phyloP scores from a whole-genome alignment of 2,113 vertebrate species.

The Thryonomys swinderianus region DNA sequence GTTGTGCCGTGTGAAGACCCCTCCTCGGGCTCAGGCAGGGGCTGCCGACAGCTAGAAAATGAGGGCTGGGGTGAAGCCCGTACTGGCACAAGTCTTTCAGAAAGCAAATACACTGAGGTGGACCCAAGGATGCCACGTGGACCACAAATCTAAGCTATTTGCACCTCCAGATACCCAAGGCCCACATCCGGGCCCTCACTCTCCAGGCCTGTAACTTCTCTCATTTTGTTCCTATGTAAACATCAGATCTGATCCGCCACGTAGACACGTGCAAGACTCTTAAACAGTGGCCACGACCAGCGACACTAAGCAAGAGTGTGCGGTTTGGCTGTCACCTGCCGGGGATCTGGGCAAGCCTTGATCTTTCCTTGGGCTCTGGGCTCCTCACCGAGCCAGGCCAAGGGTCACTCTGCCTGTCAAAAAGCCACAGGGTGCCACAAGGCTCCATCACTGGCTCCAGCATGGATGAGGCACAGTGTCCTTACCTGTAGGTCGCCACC shows the following conservation, averaged over 20 bases:
- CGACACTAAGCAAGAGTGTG: background rate
- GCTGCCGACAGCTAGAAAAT: background rate
- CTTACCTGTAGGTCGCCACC: constrained; percentile 96
- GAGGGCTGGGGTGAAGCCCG: background rate
- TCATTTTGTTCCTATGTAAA: background rate
- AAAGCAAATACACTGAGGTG: background rate
- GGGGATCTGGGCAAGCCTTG: background rate
- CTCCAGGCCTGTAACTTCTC: background rate
- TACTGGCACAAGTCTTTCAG: background rate
- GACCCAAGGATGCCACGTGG: background rate
- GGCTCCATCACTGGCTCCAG: background rate
- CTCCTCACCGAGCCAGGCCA: background rate
- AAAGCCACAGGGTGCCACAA: background rate
- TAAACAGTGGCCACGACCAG: background rate
- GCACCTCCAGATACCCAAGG: background rate
- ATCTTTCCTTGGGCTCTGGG: background rate
- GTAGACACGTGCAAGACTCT: background rate
- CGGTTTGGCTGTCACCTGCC: background rate
- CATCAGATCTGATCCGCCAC: background rate
- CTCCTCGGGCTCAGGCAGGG: background rate
- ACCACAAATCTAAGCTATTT: no score
- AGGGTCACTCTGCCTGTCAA: background rate
- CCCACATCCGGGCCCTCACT: background rate
- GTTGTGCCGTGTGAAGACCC: background rate
- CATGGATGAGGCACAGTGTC: background rate